These are phyloP conservation scores for Silurus glanis DNA, from an alignment of 2,113 vertebrate genomes.

Conservation along the genomic window DNA sequence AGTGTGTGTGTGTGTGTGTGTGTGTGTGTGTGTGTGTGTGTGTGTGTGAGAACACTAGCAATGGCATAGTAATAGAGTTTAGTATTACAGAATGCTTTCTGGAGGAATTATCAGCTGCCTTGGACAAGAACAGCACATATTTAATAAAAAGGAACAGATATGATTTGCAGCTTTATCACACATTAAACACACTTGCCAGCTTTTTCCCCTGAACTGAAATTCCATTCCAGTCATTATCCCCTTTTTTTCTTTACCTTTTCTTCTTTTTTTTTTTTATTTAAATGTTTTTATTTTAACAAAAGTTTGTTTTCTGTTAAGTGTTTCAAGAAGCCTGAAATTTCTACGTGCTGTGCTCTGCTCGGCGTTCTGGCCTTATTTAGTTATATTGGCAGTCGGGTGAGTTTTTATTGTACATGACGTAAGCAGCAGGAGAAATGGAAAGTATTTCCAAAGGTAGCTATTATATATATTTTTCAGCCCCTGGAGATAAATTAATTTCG, in stretches of 20 bases:
- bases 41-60: not conserved
- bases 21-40: too few species aligned
- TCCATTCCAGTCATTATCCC: not conserved
- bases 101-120: not conserved
- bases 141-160: not conserved
- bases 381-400: conserved; percentile 23
- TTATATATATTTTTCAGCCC: conserved; percentile 46
- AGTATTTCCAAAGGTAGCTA: conserved; percentile 36
- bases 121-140: not conserved
- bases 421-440: conserved; percentile 17
- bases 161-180: not conserved
- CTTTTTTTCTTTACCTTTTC: not conserved
- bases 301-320: not conserved
- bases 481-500: conserved; percentile 48
- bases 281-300: not conserved
- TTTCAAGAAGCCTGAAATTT: conserved; percentile 16
- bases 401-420: conserved; percentile 34
- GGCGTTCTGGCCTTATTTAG: conserved; percentile 34
- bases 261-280: too few species aligned
- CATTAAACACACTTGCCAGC: not conserved
- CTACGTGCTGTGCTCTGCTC: not conserved
- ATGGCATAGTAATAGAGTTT: not conserved
- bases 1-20: too few species aligned
- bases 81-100: not conserved
- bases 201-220: not conserved